A percentile compares a stretch with the other conserved stretches of the same genome.
Conservation (phyloP, 1,140 invertebrate species). For the Trissolcus basalis region DNA sequence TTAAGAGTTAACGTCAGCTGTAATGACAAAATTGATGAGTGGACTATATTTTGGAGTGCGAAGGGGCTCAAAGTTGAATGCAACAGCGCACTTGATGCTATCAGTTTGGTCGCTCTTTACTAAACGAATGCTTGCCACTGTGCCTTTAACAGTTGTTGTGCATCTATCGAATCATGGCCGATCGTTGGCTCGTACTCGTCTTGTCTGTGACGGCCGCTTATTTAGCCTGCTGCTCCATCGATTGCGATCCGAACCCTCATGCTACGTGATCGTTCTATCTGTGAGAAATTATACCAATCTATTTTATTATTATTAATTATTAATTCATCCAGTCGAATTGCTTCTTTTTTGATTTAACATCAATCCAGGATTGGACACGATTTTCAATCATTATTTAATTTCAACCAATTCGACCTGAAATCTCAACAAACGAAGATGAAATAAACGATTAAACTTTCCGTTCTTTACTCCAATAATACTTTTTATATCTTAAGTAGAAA, state of each 20-base stretch:
- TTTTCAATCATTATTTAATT: too few relatives aligned
- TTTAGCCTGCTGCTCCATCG: constrained; percentile 34
- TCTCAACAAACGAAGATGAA: too few relatives aligned
- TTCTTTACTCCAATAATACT: too few relatives aligned
- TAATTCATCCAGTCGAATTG: background rate
- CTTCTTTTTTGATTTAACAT: too few relatives aligned
- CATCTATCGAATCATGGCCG: constrained; percentile 50
- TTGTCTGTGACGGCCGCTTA: constrained; percentile 49
- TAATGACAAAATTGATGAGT: constrained; percentile 21
- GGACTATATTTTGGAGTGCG: constrained; percentile 29
- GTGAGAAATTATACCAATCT: constrained; percentile 31
- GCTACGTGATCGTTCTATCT: constrained; percentile 49
- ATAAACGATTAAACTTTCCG: too few relatives aligned
- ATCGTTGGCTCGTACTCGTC: constrained; percentile 53
- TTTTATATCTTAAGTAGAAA: too few relatives aligned
- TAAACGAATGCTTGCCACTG: constrained; percentile 48
- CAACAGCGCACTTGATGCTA: constrained; percentile 44
- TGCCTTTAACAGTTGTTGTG: constrained; percentile 54
- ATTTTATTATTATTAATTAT: constrained; percentile 11
- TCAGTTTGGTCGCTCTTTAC: constrained; percentile 37
- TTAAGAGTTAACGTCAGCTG: constrained; percentile 44
- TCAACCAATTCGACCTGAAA: too few relatives aligned
- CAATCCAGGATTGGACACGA: too few relatives aligned
- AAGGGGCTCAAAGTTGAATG: too few relatives aligned
- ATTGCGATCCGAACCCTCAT: constrained; percentile 45